Evolutionary conservation across 2,113 vertebrate genomes (phyloP).

Genomic region (Zosterops japonicus): DNA sequence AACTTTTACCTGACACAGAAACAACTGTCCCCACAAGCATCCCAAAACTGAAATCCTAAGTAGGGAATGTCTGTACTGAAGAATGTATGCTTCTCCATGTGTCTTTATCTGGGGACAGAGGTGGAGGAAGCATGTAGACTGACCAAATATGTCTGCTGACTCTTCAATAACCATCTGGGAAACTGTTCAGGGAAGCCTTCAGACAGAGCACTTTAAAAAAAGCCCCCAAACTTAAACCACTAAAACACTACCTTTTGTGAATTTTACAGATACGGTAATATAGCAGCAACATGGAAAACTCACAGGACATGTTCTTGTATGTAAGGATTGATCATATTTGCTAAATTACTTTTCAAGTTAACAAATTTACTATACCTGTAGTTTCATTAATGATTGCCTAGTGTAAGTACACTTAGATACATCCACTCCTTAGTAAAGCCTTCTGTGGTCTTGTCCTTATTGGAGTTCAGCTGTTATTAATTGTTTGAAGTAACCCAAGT

Average conservation of each 20-base stretch:
- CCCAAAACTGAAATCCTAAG: neutral
- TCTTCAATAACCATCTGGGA: neutral
- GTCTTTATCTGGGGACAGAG: neutral
- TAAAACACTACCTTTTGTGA: neutral
- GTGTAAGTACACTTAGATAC: neutral
- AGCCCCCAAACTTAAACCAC: neutral
- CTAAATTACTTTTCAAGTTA: neutral
- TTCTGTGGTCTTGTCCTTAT: neutral
- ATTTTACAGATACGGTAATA: neutral
- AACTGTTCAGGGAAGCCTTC: neutral
- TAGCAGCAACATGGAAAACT: neutral
- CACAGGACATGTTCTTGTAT: neutral
- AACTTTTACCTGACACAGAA: neutral
- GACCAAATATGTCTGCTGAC: neutral
- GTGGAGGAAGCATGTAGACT: neutral
- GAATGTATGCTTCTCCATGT: accelerated
- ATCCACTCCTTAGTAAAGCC: neutral
- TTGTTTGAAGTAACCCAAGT: neutral
- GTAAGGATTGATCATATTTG: neutral
- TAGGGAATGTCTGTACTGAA: neutral
- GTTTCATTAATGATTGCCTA: neutral
- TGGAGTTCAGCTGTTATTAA: neutral
- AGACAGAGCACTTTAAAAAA: neutral
- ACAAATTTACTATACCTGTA: neutral
- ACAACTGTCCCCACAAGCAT: neutral